Evolutionary conservation across 2,888 invertebrate genomes (phyloP), one percentile per base, ranked within the genome.

Genomic region (Torymus auratus): DNA sequence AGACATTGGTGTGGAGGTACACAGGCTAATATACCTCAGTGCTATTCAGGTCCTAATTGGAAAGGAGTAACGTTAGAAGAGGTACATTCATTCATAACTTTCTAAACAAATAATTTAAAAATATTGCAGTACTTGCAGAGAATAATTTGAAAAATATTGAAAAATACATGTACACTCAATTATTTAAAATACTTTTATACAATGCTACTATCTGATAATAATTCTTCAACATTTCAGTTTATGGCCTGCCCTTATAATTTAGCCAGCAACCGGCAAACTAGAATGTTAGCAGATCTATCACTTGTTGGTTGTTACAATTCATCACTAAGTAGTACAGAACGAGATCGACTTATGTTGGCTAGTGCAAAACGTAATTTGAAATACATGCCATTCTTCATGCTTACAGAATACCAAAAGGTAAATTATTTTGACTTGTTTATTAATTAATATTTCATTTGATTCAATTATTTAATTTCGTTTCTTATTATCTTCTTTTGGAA

Each of bases 221-320:
- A 15, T 41, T 17, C n/a, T 58, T 7, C 5, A 58, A 70, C 79
- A 58, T 83, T 81, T 64, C 84, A 98, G 91, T 99, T 99, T 92
- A 95, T 97, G 87, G 93, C 93, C 52, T 99, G 99, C 90, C 95
- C 95, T 5, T 95, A 96, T 91, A 99, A 99, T 93, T 93, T 99
- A 89, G 99, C 99, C 20, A 95, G 95, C 88, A 99, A 99, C 92
- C 93, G 99, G 82, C 99, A 99, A 92, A 99, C 99, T 2, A 93
- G 99, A 85, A 99, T 99, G 99, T 91, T 99, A 87, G 97, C 99
- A 15, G 98, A 99, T 92, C 93, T 99, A 84, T 96, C 97, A 79
- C 93, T 98, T 70, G 96, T 99, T 56, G 97, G 98, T 78, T 99
- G 99, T 92, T 99, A 99, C 92, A 97, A 99, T 89, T 95, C 94